Percentiles rank a stretch among this genome's conserved stretches.
Evolutionary conservation across 2,888 invertebrate genomes (phyloP).

Genomic region (Andrena marginata): DNA sequence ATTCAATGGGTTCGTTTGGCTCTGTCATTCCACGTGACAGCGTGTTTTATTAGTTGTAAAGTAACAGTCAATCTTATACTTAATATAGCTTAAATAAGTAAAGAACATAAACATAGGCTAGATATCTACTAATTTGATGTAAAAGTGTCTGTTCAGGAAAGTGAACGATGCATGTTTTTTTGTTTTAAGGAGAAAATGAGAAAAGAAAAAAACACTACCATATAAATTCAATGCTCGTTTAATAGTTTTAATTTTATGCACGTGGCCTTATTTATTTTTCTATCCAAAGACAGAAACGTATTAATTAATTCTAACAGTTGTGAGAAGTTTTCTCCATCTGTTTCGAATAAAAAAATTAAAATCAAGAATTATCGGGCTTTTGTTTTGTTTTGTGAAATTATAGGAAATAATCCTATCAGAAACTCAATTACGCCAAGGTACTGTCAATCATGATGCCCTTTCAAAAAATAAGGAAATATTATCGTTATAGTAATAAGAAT

Average conservation of each 20-base stretch:
- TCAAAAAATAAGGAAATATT: conserved; percentile 11
- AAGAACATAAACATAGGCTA: background rate
- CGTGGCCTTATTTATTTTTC: background rate
- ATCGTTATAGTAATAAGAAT: conserved; percentile 12
- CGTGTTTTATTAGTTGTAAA: conserved; percentile 2
- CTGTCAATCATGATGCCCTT: conserved; percentile 11
- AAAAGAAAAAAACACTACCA: too few species aligned
- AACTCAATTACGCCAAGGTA: background rate
- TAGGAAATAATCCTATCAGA: background rate
- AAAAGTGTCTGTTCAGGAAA: background rate
- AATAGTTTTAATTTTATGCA: background rate
- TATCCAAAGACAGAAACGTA: too few species aligned
- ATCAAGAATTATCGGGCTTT: background rate
- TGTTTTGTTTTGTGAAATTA: background rate
- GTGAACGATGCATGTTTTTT: background rate
- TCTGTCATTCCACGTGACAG: background rate
- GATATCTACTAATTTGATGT: background rate
- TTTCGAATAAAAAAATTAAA: background rate
- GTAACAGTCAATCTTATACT: background rate
- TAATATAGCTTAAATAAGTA: conserved; percentile 1
- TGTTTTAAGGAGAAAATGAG: background rate
- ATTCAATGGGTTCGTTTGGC: background rate
- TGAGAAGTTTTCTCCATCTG: background rate
- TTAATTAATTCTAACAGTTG: background rate
- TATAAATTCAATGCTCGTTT: background rate